phyloP scores from a whole-genome alignment of 2,797 vertebrate genomes.

The Falco cherrug region DNA sequence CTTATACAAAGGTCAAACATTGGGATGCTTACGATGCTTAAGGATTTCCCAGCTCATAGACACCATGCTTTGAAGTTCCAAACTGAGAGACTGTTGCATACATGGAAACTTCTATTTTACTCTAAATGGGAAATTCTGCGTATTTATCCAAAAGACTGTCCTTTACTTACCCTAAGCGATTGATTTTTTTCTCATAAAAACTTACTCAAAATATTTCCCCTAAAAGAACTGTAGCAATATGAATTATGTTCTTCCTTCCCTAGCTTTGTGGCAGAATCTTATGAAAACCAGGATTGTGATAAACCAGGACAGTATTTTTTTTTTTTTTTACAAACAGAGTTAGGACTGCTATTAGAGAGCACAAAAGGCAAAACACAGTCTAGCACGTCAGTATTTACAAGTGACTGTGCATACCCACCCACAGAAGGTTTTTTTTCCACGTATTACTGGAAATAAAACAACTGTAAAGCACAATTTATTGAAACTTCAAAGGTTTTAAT shows the following conservation, averaged over 20 bases:
- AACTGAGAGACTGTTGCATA: neutral
- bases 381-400: neutral
- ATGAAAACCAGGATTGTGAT: neutral
- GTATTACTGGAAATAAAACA: neutral
- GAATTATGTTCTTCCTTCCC: neutral
- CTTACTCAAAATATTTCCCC: neutral
- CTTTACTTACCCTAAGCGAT: neutral
- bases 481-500: neutral
- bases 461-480: neutral
- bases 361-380: neutral
- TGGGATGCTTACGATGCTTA: neutral
- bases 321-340: neutral
- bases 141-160: neutral
- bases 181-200: neutral
- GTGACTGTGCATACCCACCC: neutral
- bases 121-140: neutral
- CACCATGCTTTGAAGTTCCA: neutral
- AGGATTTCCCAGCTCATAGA: neutral
- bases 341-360: neutral
- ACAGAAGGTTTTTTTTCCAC: rapidly evolving
- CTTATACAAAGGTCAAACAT: neutral
- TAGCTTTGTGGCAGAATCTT: neutral
- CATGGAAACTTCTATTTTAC: neutral
- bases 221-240: neutral
- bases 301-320: neutral